These are phyloP conservation scores for Amyelois transitella DNA, from an alignment of 1,140 invertebrate genomes.

Conservation along the genomic window DNA sequence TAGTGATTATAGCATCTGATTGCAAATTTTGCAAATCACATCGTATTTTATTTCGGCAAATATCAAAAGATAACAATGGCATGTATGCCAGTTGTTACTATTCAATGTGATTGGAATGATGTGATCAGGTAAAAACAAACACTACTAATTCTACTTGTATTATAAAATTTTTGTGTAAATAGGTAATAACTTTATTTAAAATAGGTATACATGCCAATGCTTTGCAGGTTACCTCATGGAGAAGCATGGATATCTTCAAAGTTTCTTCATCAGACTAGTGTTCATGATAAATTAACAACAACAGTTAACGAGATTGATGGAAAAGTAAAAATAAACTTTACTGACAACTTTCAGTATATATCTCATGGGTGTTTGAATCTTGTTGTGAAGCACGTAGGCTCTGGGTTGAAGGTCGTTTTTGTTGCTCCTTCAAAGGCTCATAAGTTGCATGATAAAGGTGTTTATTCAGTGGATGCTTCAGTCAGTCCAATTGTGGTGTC, in stretches of 20 bases:
- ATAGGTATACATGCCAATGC: too few species aligned
- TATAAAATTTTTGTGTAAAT: too few species aligned
- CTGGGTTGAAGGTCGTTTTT: conserved; percentile 61
- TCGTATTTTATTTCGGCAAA: background rate
- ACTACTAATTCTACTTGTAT: background rate
- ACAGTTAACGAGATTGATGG: conserved; percentile 41
- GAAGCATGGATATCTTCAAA: conserved; percentile 70
- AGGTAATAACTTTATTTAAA: too few species aligned
- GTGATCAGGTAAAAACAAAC: conserved; percentile 43
- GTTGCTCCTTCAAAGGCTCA: conserved; percentile 60
- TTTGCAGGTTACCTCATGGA: conserved; percentile 52
- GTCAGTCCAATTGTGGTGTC: conserved; percentile 78
- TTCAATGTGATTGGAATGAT: conserved; percentile 71
- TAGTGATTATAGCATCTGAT: too few species aligned
- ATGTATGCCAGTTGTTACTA: conserved; percentile 52
- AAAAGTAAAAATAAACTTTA: conserved; percentile 56
- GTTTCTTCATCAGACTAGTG: conserved; percentile 51
- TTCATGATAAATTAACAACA: conserved; percentile 59
- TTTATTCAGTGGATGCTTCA: conserved; percentile 75
- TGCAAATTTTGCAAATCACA: background rate
- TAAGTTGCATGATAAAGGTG: conserved; percentile 60
- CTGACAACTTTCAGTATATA: conserved; percentile 52
- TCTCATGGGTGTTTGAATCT: conserved; percentile 49
- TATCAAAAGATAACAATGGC: conserved; percentile 19
- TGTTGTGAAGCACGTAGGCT: conserved; percentile 55